Base-by-base conservation (phyloP, 2,888 invertebrate genomes). In the Halocaridina rubra region DNA sequence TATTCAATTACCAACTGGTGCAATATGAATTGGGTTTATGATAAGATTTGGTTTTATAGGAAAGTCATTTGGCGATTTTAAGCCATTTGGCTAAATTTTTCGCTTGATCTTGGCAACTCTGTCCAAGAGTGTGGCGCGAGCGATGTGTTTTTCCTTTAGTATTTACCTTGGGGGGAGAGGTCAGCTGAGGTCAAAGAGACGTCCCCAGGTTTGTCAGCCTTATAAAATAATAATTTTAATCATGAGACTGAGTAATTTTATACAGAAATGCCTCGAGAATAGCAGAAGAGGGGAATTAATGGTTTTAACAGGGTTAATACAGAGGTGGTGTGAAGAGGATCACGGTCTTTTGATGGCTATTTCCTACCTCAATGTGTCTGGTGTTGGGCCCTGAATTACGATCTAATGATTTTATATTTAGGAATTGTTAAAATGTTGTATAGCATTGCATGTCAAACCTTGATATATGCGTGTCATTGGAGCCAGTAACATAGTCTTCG, bases 101-200 rank as follows among this genome's bases (percentile, higher is more conserved):
- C n/a, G n/a, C n/a, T n/a, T n/a, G n/a, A n/a, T n/a, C n/a, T n/a
- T n/a, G n/a, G n/a, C n/a, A n/a, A n/a, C n/a, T n/a, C n/a, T n/a
- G n/a, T n/a, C n/a, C n/a, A n/a, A n/a, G n/a, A 71, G 29, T 5
- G 59, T 59, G 81, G 81, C 74, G 33, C 74, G 81, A 74, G 81
- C 81, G 81, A 64, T 74, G 67, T 75, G 74, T 64, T 81, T 81
- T 81, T 81, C 81, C 81, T 81, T 74, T 67, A 53, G 30, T 79
- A 84, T 74, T 84, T 84, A 84, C 84, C 84, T 84, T 79, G 84
- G 84, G 84, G 84, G 84, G 84, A 79, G 59, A 84, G 84, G 84
- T 84, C 84, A 84, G 84, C 74, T 61, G 84, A 84, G 84, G 84
- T 84, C 84, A 84, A 33, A 67, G 53, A 57, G 67, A 46, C 24